These are phyloP conservation scores for Hirudinaria manillensis DNA, from an alignment of 2,888 invertebrate species.

Conservation along the genomic window DNA sequence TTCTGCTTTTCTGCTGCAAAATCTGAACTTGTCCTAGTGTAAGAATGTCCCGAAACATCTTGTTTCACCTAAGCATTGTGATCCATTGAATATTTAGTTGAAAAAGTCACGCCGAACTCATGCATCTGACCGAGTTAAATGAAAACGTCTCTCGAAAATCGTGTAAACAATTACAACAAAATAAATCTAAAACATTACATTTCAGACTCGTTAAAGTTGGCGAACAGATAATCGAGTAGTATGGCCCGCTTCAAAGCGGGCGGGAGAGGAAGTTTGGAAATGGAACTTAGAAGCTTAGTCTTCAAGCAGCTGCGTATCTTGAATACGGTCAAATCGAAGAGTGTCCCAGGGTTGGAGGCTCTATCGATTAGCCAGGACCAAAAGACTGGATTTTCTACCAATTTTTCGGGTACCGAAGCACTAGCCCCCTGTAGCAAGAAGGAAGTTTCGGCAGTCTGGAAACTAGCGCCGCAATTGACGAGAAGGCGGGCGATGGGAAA, in stretches of 20 bases:
- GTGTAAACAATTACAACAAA: too few relatives aligned
- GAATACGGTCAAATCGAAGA: constrained; percentile 30
- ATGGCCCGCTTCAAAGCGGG: constrained; percentile 22
- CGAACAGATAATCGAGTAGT: constrained; percentile 26
- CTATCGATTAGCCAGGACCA: constrained; percentile 27
- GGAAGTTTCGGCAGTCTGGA: constrained; percentile 6
- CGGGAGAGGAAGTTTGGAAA: constrained; percentile 26
- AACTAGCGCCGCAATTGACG: constrained; percentile 31
- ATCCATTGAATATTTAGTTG: too few relatives aligned
- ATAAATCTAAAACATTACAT: too few relatives aligned
- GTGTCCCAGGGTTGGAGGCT: constrained; percentile 24
- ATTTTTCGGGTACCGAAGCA: constrained; percentile 6
- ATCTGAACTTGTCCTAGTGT: too few relatives aligned
- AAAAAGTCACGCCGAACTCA: too few relatives aligned
- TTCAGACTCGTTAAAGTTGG: constrained; percentile 10
- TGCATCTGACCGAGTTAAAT: too few relatives aligned
- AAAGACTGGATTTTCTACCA: constrained; percentile 19
- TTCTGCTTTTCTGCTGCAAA: too few relatives aligned
- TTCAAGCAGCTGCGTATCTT: constrained; percentile 27
- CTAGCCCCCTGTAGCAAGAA: neutral
- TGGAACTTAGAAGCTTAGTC: neutral
- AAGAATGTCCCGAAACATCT: too few relatives aligned
- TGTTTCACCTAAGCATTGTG: too few relatives aligned
- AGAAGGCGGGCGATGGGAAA: constrained; percentile 31
- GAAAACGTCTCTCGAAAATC: too few relatives aligned